phyloP scores from a whole-genome alignment of 2,888 invertebrate species.

The Acronicta alni region DNA sequence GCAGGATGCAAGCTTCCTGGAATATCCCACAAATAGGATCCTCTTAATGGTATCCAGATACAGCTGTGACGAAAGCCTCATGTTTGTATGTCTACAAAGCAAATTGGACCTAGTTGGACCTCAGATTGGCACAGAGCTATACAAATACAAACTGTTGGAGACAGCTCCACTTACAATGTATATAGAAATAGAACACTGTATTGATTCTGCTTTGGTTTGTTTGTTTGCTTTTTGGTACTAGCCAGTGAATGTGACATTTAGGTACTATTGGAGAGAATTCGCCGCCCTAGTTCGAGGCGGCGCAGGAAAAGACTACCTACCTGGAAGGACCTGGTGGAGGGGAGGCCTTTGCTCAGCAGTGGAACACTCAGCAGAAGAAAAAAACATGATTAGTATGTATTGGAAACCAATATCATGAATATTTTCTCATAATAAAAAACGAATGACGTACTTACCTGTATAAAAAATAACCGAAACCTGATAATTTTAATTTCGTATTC shows the following conservation, averaged over 20 bases:
- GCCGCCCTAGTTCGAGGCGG: no score
- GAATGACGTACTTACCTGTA: no score
- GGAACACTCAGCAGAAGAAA: no score
- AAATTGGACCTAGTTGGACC: slow-evolving; percentile 42
- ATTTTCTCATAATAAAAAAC: no score
- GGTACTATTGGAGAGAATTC: no score
- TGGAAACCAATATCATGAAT: no score
- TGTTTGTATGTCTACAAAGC: slow-evolving; percentile 40
- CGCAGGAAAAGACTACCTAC: no score
- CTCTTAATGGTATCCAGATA: slow-evolving; percentile 10
- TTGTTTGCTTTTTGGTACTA: neutral
- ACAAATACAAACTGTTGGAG: slow-evolving; percentile 20
- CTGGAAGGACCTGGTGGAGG: no score
- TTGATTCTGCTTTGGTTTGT: neutral
- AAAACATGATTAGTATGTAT: no score
- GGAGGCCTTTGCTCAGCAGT: no score
- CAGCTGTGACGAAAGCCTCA: slow-evolving; percentile 17
- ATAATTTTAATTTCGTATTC: no score
- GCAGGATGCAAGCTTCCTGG: neutral
- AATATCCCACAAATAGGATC: neutral
- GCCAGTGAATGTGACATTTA: neutral
- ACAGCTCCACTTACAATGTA: neutral
- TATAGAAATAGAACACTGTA: neutral
- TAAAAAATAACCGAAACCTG: no score
- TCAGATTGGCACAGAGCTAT: slow-evolving; percentile 36